Evolutionary conservation across 2,888 invertebrate genomes (phyloP).

Genomic region (Acanthoscelides obtectus): DNA sequence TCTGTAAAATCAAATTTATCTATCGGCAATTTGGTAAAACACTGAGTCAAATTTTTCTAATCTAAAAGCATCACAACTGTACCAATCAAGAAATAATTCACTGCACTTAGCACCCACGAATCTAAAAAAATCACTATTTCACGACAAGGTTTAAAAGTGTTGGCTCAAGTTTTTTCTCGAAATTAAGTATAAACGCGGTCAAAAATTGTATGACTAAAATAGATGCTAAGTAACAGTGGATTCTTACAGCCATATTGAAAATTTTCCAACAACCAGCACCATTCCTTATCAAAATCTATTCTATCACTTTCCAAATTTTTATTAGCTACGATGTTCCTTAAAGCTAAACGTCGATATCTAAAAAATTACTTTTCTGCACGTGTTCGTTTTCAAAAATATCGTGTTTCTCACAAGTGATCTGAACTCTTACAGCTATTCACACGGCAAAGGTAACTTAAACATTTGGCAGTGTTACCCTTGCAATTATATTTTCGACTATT

Average conservation of each 20-base stretch:
- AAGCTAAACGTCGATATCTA: neutral
- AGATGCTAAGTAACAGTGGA: neutral
- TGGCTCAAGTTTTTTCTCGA: no score
- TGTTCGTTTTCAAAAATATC: neutral
- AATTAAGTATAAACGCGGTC: no score
- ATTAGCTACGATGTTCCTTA: neutral
- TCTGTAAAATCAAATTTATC: neutral
- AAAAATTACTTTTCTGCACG: neutral
- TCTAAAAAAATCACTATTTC: neutral
- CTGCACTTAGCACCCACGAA: neutral
- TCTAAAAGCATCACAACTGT: neutral
- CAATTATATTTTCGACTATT: no score
- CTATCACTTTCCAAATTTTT: neutral
- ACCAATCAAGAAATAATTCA: neutral
- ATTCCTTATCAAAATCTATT: neutral
- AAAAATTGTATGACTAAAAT: no score
- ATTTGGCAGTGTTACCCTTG: neutral
- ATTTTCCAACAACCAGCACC: neutral
- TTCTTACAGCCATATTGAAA: neutral
- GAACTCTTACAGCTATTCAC: neutral
- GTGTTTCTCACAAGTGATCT: neutral
- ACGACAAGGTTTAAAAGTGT: no score
- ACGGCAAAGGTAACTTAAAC: neutral
- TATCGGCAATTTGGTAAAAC: neutral
- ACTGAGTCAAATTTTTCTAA: neutral